Evolutionary conservation across 2,113 vertebrate species (phyloP), one percentile per base, ranked within the genome.

Genomic region (Xiphorhynchus elegans): DNA sequence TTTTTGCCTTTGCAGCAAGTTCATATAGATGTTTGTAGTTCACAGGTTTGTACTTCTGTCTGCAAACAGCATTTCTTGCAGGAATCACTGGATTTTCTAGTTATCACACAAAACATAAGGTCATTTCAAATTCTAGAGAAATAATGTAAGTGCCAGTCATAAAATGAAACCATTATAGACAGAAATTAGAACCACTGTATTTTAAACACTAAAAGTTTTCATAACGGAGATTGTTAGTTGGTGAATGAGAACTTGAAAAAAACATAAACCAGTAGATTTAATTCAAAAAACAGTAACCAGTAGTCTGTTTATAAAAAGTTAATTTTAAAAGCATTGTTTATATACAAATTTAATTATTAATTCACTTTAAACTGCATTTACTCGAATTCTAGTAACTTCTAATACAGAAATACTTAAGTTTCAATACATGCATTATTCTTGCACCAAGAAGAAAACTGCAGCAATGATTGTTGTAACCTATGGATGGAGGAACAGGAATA

Each of bases 21-120:
- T 98, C 98, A 70, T 92, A 95, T 4, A 99, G 95, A 72, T 97
- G 97, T 80, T 98, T 91, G 91, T 99, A 99, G 95, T 99, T 98
- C 79, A 97, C 93, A n/a, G 98, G 98, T 94, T 98, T 99, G 88
- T 98, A 98, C 93, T 97, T 99, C 89, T 79, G 96, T 64, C 95
- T 97, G 96, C 97, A 96, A 74, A 98, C 93, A n/a, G 96, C 98
- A 96, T 98, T 97, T 97, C 98, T 98, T 95, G 98, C 62, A 84
- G 68, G 90, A 83, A 96, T 53, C 75, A 95, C 76, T 94, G 97
- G 79, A 91, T 97, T 98, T 85, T 98, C 99, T 99, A 87, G 68
- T 96, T 94, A 79, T 80, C 44, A 94, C 26, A 95, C 46, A 95
- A 96, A 97, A 97, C 8, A 96, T 18, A 95, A 35, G 69, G 31